phyloP scores from a whole-genome alignment of 2,797 vertebrate species.

The Cyclura pinguis region DNA sequence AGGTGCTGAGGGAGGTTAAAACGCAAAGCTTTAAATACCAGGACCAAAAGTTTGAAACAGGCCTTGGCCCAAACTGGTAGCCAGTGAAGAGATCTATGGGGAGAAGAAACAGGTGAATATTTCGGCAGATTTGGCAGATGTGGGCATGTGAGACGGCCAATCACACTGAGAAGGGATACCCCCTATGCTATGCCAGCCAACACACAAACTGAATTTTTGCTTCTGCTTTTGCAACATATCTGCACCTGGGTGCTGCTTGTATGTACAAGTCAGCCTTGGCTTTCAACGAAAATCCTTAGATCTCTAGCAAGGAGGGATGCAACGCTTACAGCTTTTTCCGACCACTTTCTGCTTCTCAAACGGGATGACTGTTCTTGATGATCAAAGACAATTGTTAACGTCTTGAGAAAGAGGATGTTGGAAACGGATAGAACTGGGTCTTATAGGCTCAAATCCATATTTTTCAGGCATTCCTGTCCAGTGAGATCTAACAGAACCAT shows the following conservation, averaged over 20 bases:
- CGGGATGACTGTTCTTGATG: conserved; percentile 2
- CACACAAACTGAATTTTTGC: conserved; percentile 42
- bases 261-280: background rate
- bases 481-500: background rate
- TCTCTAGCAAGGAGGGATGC: conserved; percentile 1
- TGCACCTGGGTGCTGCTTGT: background rate
- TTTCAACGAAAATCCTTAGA: conserved; percentile 10
- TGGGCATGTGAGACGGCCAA: background rate
- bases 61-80: no score
- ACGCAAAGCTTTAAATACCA: no score
- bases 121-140: background rate
- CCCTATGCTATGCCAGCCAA: conserved; percentile 40
- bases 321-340: background rate
- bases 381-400: conserved; percentile 43
- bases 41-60: no score
- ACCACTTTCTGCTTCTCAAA: background rate
- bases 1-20: no score
- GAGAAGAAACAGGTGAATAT: no score
- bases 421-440: conserved; percentile 10
- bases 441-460: conserved; percentile 16
- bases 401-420: conserved; percentile 23
- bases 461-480: conserved; percentile 28
- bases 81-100: no score
- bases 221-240: conserved; percentile 12
- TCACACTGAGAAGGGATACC: background rate